Conservation (phyloP, 2,888 invertebrate genomes). For the Rhabditoides inermis region DNA sequence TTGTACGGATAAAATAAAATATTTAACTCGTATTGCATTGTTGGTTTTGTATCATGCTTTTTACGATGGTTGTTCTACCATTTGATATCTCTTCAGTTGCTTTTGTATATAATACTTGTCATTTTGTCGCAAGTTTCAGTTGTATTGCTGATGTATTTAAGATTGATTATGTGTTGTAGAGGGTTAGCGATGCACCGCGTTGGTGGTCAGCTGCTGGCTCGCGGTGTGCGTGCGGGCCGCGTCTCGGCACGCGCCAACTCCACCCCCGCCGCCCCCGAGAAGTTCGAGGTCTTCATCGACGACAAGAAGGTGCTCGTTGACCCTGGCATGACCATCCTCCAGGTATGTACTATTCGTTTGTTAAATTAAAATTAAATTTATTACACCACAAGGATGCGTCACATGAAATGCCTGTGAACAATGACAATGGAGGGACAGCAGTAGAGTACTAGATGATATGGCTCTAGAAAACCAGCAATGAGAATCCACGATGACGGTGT, state of each 20-base stretch:
- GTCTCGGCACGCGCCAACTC: slow-evolving; percentile 12
- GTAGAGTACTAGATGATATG: too few relatives aligned
- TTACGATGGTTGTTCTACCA: neutral
- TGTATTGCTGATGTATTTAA: neutral
- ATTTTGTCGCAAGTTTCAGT: neutral
- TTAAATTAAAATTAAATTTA: too few relatives aligned
- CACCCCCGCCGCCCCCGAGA: slow-evolving; percentile 50
- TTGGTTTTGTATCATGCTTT: too few relatives aligned
- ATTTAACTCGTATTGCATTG: too few relatives aligned
- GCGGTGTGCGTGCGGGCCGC: slow-evolving; percentile 7
- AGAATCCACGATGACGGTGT: too few relatives aligned
- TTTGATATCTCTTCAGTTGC: neutral
- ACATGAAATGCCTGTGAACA: too few relatives aligned
- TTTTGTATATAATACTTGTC: neutral
- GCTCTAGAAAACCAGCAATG: too few relatives aligned
- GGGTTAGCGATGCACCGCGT: slow-evolving; percentile 29
- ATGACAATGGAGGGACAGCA: too few relatives aligned
- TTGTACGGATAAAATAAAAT: too few relatives aligned
- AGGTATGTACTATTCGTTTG: too few relatives aligned
- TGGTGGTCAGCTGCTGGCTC: slow-evolving; percentile 17
- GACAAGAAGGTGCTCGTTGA: slow-evolving; percentile 85
- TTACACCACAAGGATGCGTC: too few relatives aligned
- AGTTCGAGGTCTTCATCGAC: slow-evolving; percentile 75
- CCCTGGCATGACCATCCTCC: slow-evolving; percentile 91
- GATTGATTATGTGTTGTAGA: neutral